Base-by-base conservation (phyloP, 2,797 vertebrate genomes). In the Tarsius wallacei region DNA sequence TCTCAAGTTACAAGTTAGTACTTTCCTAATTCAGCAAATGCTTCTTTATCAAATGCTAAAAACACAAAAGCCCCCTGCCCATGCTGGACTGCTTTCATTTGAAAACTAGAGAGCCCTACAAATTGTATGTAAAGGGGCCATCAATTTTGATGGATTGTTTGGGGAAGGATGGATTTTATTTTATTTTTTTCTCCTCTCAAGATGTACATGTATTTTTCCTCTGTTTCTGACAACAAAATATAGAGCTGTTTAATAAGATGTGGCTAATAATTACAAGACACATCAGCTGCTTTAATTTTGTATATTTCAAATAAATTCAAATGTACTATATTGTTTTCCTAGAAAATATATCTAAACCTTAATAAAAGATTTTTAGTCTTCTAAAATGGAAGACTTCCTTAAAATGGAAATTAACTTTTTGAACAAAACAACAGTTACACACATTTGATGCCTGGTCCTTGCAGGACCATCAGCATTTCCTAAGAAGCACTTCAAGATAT, bases 61-160 rank as follows among this genome's bases (percentile, higher is more conserved):
- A 97, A 89, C 94, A 97, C 96, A 98, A 98, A 99, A 99, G 99
- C 99, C 99, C 98, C 99, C 97, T 98, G 99, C 98, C 99, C 99
- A 98, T 98, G 98, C 98, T 99, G 98, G 98, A 98, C 98, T 99
- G 98, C 98, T 99, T 99, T 99, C 99, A 99, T 99, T 99, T 99
- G 98, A 99, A 98, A 99, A 98, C 98, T 99, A 99, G 98, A 92
- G 98, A 94, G 99, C 98, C 98, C 99, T 98, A 98, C 98, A 99
- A 99, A 99, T 98, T 98, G 98, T 98, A 98, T 98, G 98, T 99
- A 99, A 99, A 98, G 99, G 99, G 98, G 96, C 98, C 98, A 99
- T 99, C 99, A 99, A 98, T 97, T 99, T 98, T 99, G 99, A 99
- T 99, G 99, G 99, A 99, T 99, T 99, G 99, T 99, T 98, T 99